These are phyloP conservation scores for Otus scops DNA, from an alignment of 2,797 vertebrate genomes.

Conservation along the genomic window DNA sequence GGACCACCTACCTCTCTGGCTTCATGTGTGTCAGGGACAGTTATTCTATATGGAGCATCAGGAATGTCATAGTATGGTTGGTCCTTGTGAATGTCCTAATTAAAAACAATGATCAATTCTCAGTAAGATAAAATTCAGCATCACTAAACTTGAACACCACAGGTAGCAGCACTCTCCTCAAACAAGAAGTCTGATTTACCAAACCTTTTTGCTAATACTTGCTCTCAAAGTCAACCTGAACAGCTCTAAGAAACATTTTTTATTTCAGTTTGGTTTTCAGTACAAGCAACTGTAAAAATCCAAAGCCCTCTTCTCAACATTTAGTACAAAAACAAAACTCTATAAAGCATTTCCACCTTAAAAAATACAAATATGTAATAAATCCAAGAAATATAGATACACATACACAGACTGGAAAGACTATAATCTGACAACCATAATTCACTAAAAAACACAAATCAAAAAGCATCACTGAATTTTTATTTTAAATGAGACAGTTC, in stretches of 20 bases:
- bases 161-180: neutral
- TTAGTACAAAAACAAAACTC: neutral
- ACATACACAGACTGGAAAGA: neutral
- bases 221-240: neutral
- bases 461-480: neutral
- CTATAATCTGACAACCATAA: neutral
- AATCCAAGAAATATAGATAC: neutral
- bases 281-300: neutral
- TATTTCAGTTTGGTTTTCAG: neutral
- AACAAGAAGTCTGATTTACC: neutral
- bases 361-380: neutral
- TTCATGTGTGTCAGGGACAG: slow-evolving; percentile 95
- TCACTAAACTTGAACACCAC: neutral
- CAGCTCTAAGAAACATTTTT: neutral
- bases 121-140: neutral
- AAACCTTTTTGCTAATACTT: neutral
- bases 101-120: neutral
- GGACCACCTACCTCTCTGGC: slow-evolving; percentile 86
- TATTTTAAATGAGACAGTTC: neutral
- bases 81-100: slow-evolving; percentile 97
- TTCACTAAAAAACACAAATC: neutral
- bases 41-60: slow-evolving; percentile 93
- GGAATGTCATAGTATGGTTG: slow-evolving; percentile 97
- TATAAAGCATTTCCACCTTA: neutral
- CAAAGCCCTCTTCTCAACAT: neutral